Percentiles rank a stretch among this genome's conserved stretches.
Conservation (phyloP, 2,797 vertebrate species). For the Rhinatrema bivittatum region DNA sequence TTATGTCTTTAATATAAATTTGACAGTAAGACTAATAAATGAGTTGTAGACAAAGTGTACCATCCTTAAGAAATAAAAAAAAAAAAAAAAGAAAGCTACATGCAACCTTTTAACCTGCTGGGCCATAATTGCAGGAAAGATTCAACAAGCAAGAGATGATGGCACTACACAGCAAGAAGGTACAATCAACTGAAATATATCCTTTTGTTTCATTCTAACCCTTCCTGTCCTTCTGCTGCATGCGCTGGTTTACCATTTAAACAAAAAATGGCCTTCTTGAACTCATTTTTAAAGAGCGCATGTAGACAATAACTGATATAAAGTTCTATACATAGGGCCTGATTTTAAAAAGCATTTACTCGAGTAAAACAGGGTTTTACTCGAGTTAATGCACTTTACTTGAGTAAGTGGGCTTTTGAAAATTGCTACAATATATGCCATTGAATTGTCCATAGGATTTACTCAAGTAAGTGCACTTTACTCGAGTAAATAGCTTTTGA, state of each 20-base stretch:
- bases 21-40: conserved; percentile 4
- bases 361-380: no score
- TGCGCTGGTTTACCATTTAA: background rate
- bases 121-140: conserved; percentile 17
- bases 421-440: no score
- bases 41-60: conserved; percentile 1
- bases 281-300: background rate
- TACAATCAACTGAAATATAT: background rate
- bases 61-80: background rate
- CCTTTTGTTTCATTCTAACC: rapidly evolving
- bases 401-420: no score
- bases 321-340: no score
- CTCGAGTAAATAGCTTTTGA: no score
- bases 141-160: conserved; percentile 15
- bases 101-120: background rate
- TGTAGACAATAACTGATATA: conserved; percentile 10
- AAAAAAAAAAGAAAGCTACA: background rate
- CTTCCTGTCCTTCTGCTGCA: background rate
- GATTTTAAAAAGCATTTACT: no score
- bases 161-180: background rate
- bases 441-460: no score
- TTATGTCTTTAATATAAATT: conserved; percentile 16
- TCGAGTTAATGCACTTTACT: no score
- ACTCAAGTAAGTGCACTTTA: no score
- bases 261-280: conserved; percentile 10